Conservation (phyloP, 2,888 invertebrate species). For the Pseudeuparius sepicola region DNA sequence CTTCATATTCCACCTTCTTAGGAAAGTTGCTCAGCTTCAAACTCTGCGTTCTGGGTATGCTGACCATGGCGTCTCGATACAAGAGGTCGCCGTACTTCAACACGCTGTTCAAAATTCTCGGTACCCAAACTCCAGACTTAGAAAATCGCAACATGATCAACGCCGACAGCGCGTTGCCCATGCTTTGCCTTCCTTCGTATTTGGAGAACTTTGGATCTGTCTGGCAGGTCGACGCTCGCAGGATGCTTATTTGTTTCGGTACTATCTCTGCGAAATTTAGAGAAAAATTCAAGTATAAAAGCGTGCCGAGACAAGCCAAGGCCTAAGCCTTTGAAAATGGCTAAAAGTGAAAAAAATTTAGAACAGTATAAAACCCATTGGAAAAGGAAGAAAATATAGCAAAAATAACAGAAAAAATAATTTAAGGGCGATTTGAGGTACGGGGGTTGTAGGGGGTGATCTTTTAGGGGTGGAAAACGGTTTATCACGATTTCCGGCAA, state of each 20-base stretch:
- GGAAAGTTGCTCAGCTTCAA: slow-evolving; percentile 25
- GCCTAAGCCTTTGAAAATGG: no score
- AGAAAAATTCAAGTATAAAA: no score
- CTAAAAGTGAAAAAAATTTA: no score
- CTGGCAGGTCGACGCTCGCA: slow-evolving; percentile 35
- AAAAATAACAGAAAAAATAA: no score
- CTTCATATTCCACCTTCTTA: slow-evolving; percentile 29
- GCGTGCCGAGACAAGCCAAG: no score
- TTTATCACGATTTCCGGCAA: no score
- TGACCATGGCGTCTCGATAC: slow-evolving; percentile 31
- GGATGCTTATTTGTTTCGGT: slow-evolving; percentile 31
- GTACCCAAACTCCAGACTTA: slow-evolving; percentile 37
- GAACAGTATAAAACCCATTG: no score
- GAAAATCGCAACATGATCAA: slow-evolving; percentile 34
- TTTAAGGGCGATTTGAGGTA: no score
- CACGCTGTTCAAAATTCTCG: slow-evolving; percentile 34
- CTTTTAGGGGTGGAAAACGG: no score
- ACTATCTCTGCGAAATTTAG: slow-evolving; percentile 25
- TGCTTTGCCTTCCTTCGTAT: slow-evolving; percentile 31
- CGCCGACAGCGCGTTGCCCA: slow-evolving; percentile 36
- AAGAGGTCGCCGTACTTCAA: slow-evolving; percentile 35
- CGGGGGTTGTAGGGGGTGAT: no score
- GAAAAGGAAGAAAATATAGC: no score
- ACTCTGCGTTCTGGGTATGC: slow-evolving; percentile 23
- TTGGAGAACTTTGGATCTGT: slow-evolving; percentile 32